Percentiles rank a stretch among this genome's conserved stretches.
phyloP scores from a whole-genome alignment of 2,113 vertebrate species.

The Xerus inauris region DNA sequence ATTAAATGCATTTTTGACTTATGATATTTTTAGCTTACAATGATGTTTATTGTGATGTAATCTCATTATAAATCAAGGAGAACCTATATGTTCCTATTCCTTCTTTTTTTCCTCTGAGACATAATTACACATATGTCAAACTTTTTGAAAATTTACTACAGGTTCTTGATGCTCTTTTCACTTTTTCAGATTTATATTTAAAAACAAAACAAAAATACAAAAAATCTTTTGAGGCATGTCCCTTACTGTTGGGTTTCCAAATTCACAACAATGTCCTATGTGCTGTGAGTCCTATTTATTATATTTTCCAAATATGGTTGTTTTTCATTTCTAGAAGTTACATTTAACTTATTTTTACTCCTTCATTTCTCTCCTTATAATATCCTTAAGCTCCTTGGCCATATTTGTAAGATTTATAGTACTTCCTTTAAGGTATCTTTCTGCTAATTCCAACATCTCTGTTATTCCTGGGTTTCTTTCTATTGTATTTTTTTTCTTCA shows the following conservation, averaged over 20 bases:
- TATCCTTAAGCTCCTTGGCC: neutral
- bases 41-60: neutral
- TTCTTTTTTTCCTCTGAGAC: neutral
- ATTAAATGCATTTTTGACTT: neutral
- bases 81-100: neutral
- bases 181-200: neutral
- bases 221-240: neutral
- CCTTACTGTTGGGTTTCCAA: constrained; percentile 1
- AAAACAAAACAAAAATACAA: neutral
- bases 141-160: neutral
- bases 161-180: neutral
- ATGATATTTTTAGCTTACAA: neutral
- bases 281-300: constrained; percentile 12
- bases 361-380: constrained; percentile 8
- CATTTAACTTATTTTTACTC: neutral
- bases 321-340: neutral
- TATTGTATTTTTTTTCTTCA: neutral
- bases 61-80: neutral
- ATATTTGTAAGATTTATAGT: constrained; percentile 13
- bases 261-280: neutral
- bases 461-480: constrained; percentile 15
- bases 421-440: neutral
- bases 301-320: constrained; percentile 29
- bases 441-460: neutral
- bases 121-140: neutral